Evolutionary conservation across 1,140 invertebrate species (phyloP).

Genomic region (Drosophila albomicans): DNA sequence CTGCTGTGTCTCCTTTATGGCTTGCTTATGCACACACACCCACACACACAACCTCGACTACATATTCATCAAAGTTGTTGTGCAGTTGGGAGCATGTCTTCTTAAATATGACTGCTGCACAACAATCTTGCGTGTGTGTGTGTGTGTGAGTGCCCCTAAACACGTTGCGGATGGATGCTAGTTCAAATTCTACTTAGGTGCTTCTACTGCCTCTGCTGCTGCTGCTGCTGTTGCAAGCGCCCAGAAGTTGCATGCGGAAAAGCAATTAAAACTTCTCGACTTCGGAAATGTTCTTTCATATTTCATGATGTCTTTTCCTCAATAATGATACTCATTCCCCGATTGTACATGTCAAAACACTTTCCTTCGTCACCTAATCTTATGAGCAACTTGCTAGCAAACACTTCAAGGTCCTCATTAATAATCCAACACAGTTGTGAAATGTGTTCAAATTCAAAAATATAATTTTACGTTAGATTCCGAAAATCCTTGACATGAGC

Average conservation of each 20-base stretch:
- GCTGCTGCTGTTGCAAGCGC: conserved; percentile 25
- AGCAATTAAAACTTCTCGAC: conserved; percentile 80
- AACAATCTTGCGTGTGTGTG: conserved; percentile 31
- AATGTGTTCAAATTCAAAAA: too few species aligned
- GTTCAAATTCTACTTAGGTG: conserved; percentile 25
- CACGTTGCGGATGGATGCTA: conserved; percentile 7
- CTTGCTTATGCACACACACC: conserved; percentile 32
- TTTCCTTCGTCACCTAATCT: neutral
- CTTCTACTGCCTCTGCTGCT: neutral
- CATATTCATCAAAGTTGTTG: conserved; percentile 62
- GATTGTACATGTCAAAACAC: conserved; percentile 16
- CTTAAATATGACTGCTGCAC: conserved; percentile 32
- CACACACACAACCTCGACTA: conserved; percentile 38
- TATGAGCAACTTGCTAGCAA: neutral
- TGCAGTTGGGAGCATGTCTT: conserved; percentile 51
- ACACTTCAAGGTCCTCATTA: too few species aligned
- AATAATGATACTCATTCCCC: conserved; percentile 44
- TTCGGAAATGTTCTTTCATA: conserved; percentile 77
- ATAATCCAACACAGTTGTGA: too few species aligned
- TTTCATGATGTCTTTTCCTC: conserved; percentile 73
- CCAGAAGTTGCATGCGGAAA: conserved; percentile 74
- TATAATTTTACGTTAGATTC: too few species aligned
- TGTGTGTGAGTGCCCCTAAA: conserved; percentile 1
- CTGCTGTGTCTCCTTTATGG: conserved; percentile 47
- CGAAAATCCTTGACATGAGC: too few species aligned